Base-by-base conservation (phyloP, 1,140 invertebrate species). In the Sminthurinus signatus region DNA sequence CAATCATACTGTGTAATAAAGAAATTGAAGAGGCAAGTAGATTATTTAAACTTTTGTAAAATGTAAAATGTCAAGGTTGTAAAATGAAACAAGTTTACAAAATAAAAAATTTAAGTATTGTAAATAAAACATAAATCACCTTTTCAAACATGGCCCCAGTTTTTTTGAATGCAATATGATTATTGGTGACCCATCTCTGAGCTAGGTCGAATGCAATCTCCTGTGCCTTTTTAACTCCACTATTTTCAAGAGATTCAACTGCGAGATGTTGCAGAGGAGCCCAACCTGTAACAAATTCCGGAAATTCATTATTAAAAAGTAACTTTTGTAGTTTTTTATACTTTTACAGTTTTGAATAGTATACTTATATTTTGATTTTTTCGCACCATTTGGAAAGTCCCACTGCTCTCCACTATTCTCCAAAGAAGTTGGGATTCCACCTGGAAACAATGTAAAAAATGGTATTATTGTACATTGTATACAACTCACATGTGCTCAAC, bases 141-240 rank as follows among this genome's bases (percentile, higher is more conserved):
- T 96, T 96, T 77, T 96, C 93, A 78, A 85, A 91, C 91, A 96
- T 95, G 55, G 80, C 78, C 29, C 73, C 70, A 23, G n/a, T n/a
- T 2, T 23, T 28, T 27, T 14, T 2, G 17, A 84, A 83, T 79
- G 88, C 88, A 64, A 85, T 82, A 74, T 84, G 92, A 75, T 93
- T 94, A 4, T 85, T 88, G 5, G 84, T 77, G 1, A 95, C 82
- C 91, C 91, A 96, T 70, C 84, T 84, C 54, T 86, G 79, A 14
- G 88, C 86, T 50, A 93, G 80, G 61, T 86, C 81, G 62, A 80
- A 83, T 1, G 90, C 90, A 15, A 88, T 72, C 43, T 83, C 76
- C 70, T 84, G 81, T 1, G 87, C 88, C 64, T 81, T 82, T 0
- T 80, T 73, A 29, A 86, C 80, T 0, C 81, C 82, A 1, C 85